These are phyloP conservation scores for Clarias macrocephalus DNA, from an alignment of 2,113 vertebrate genomes.

Conservation along the genomic window DNA sequence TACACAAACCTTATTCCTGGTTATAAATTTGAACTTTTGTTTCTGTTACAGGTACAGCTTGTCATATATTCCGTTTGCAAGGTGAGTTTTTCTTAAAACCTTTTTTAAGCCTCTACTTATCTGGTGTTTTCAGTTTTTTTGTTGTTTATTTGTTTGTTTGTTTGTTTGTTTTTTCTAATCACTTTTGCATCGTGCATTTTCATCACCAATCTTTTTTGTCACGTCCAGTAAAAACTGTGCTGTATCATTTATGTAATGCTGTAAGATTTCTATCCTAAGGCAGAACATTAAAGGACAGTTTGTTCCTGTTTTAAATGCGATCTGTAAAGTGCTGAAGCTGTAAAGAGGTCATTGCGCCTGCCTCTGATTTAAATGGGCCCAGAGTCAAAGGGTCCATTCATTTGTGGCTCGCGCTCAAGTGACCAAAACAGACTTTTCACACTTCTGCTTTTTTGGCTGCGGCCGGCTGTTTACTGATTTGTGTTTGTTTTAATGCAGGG, in stretches of 20 bases:
- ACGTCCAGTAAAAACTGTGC: neutral
- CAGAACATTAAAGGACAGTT: neutral
- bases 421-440: conserved; percentile 43
- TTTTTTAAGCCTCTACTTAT: neutral
- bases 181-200: neutral
- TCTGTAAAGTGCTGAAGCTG: neutral
- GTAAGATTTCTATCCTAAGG: neutral
- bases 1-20: neutral
- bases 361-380: conserved; percentile 4
- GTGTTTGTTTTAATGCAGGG: conserved; percentile 54
- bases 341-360: neutral
- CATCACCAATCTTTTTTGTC: neutral
- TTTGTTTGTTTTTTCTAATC: too few species aligned
- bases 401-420: conserved; percentile 14
- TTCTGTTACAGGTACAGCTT: conserved; percentile 50
- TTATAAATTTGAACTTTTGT: neutral
- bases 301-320: neutral
- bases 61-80: conserved; percentile 57
- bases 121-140: too few species aligned
- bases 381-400: conserved; percentile 16
- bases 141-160: too few species aligned
- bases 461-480: conserved; percentile 44
- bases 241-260: neutral
- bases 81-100: conserved; percentile 34
- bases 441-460: conserved; percentile 49